A percentile compares a stretch with the other conserved stretches of the same genome.
Evolutionary conservation across 2,113 vertebrate species (phyloP).

Genomic region (Campylorhamphus procurvoides): DNA sequence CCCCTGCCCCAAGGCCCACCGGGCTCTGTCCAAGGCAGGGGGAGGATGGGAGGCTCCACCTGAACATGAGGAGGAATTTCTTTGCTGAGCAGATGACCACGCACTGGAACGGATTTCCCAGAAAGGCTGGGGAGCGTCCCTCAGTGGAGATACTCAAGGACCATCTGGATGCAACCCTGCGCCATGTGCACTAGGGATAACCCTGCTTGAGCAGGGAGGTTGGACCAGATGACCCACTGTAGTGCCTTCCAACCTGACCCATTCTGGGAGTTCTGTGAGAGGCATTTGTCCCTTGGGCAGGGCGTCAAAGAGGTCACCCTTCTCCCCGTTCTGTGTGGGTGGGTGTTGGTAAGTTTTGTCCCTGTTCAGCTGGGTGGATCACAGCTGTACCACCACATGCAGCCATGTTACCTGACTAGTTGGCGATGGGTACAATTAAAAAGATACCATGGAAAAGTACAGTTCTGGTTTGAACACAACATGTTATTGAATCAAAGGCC

Average conservation of each 20-base stretch:
- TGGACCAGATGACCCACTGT: not conserved
- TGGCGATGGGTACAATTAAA: rapidly evolving
- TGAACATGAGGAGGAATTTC: not conserved
- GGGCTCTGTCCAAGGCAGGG: too few species aligned
- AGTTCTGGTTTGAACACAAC: not conserved
- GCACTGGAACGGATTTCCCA: not conserved
- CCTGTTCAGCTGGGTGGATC: rapidly evolving
- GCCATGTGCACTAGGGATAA: not conserved
- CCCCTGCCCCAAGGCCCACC: too few species aligned
- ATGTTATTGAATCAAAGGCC: not conserved
- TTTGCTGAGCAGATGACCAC: too few species aligned
- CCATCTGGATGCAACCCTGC: not conserved
- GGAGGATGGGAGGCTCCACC: too few species aligned
- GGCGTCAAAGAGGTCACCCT: not conserved
- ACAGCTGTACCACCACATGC: rapidly evolving
- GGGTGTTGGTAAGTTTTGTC: not conserved
- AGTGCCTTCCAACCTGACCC: not conserved
- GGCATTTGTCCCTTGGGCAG: not conserved
- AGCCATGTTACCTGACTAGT: rapidly evolving
- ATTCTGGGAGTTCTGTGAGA: not conserved
- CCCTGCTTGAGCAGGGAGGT: rapidly evolving
- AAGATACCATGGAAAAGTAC: not conserved
- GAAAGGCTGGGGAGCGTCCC: not conserved
- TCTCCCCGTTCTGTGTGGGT: rapidly evolving
- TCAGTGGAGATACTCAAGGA: not conserved